Conservation (phyloP, 2,888 invertebrate genomes). For the Lochmaea capreae region DNA sequence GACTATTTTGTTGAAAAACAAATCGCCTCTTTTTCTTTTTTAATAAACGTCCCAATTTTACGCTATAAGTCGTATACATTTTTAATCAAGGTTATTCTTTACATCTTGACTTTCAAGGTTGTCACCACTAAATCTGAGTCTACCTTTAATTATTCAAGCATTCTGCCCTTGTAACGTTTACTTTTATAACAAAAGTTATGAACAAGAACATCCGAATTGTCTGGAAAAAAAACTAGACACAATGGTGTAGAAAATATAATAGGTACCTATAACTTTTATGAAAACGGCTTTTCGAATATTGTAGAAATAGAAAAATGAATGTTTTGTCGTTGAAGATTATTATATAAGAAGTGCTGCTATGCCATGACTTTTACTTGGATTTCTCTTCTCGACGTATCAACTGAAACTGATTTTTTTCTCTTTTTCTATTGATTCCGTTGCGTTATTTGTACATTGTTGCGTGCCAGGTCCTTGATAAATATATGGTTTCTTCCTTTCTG, state of each 20-base stretch:
- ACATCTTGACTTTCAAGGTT: conserved; percentile 24
- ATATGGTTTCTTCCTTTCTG: background rate
- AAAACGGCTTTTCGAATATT: too few relatives aligned
- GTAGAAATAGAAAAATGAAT: too few relatives aligned
- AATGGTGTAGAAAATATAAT: background rate
- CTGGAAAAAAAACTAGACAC: background rate
- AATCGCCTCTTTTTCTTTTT: background rate
- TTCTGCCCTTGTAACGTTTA: background rate
- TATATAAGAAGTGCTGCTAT: too few relatives aligned
- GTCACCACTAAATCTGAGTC: conserved; percentile 24
- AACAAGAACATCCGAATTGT: background rate
- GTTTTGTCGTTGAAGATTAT: too few relatives aligned
- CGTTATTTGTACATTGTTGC: too few relatives aligned
- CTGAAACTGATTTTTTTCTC: background rate
- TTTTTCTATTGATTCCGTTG: background rate
- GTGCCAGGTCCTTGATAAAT: background rate
- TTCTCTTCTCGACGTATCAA: too few relatives aligned
- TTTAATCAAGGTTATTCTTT: conserved; percentile 25
- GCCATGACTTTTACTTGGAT: too few relatives aligned
- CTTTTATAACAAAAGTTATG: background rate
- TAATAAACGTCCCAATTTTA: background rate
- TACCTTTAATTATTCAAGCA: conserved; percentile 25
- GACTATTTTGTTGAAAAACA: background rate
- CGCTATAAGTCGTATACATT: conserved; percentile 10
- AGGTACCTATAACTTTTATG: too few relatives aligned